These are phyloP conservation scores for Ailurus styani DNA, from an alignment of 2,113 vertebrate genomes.

Conservation along the genomic window DNA sequence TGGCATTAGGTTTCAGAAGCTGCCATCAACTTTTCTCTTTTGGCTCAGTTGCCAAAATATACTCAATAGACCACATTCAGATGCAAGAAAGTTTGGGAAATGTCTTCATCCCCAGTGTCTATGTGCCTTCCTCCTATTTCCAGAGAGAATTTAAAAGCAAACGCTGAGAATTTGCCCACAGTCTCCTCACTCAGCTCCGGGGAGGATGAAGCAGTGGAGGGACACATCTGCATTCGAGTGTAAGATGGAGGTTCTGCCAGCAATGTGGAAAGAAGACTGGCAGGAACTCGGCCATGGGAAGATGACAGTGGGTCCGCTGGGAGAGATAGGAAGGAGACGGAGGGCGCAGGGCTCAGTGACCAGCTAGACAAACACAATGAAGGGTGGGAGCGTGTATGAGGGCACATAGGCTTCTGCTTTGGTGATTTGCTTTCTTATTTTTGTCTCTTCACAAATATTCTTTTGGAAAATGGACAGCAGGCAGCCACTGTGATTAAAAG, in stretches of 20 bases:
- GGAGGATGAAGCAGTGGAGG: not conserved
- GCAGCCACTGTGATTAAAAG: not conserved
- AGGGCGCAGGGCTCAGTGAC: not conserved
- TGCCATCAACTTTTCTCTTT: not conserved
- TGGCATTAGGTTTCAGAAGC: not conserved
- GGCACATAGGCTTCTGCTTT: not conserved
- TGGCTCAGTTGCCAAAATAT: not conserved
- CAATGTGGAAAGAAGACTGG: accelerated
- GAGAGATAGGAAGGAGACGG: not conserved
- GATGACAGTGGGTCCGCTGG: accelerated
- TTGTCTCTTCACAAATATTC: not conserved
- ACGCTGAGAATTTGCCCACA: no score
- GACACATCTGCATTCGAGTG: accelerated
- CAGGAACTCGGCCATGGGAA: accelerated
- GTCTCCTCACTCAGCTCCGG: no score
- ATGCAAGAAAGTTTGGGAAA: not conserved
- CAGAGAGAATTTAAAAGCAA: not conserved
- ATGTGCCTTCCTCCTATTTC: not conserved
- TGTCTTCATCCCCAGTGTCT: not conserved
- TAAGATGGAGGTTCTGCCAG: not conserved
- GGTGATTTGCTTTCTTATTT: not conserved
- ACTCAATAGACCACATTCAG: accelerated
- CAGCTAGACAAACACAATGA: accelerated
- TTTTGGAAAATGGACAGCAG: not conserved
- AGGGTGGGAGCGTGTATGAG: not conserved